Percentiles rank a stretch among this genome's conserved stretches.
Evolutionary conservation across 92 coral and sea anemone species (phyloP).

Genomic region (Epizoanthus scotinus): DNA sequence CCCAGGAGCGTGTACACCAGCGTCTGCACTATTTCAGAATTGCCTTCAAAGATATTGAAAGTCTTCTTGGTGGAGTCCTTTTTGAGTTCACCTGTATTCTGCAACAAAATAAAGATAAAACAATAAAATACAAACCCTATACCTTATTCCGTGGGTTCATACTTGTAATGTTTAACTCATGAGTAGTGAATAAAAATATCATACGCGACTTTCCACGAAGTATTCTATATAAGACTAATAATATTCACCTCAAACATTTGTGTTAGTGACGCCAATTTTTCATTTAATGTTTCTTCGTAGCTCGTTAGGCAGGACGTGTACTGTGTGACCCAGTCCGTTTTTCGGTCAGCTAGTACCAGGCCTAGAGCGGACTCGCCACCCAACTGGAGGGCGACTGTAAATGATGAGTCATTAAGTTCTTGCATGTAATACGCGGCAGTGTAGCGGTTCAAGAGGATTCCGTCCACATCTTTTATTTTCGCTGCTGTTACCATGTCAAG

Average conservation of each 20-base stretch:
- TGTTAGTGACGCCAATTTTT: no score
- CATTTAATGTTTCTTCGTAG: no score
- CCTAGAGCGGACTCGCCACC: background rate
- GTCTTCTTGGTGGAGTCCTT: conserved; percentile 1
- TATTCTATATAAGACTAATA: no score
- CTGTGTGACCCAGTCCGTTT: background rate
- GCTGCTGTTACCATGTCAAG: background rate
- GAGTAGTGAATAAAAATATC: no score
- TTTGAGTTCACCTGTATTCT: conserved; percentile 8
- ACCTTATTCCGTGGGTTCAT: no score
- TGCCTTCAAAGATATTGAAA: conserved; percentile 6
- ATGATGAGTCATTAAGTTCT: background rate
- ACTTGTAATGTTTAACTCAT: no score
- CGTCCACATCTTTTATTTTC: background rate
- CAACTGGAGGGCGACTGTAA: background rate
- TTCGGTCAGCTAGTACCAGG: background rate
- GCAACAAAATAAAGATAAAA: background rate
- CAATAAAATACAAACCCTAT: no score
- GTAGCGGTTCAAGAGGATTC: conserved; percentile 2
- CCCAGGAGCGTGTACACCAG: background rate
- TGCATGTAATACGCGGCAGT: conserved; percentile 5
- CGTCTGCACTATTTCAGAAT: background rate
- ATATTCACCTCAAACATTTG: no score
- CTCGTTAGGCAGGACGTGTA: background rate
- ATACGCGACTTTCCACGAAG: no score